Percentiles rank a stretch among this genome's conserved stretches.
Evolutionary conservation across 2,888 invertebrate species (phyloP).

Genomic region (Sceliomorpha sp.): DNA sequence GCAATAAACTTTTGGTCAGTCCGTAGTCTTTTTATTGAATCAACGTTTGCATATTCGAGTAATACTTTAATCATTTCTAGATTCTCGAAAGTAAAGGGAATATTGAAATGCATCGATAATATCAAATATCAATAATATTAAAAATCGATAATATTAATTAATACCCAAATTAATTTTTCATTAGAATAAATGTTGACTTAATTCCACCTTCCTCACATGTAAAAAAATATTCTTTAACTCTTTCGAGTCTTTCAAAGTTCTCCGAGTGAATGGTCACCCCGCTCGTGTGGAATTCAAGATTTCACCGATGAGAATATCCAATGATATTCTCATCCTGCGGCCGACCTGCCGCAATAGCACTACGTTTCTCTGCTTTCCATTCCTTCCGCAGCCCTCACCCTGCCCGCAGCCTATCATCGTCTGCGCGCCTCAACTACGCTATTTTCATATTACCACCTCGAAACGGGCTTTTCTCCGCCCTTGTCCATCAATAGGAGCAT

Average conservation of each 20-base stretch:
- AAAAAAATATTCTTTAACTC: slow-evolving; percentile 30
- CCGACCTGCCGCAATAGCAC: slow-evolving; percentile 22
- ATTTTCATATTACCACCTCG: slow-evolving; percentile 74
- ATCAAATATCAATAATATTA: too few species aligned
- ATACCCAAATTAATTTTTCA: too few species aligned
- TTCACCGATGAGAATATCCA: slow-evolving; percentile 19
- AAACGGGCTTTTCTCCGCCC: slow-evolving; percentile 66
- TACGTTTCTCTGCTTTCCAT: slow-evolving; percentile 36
- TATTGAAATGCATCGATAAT: too few species aligned
- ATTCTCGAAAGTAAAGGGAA: too few species aligned
- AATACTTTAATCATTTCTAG: too few species aligned
- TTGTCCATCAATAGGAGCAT: slow-evolving; percentile 62
- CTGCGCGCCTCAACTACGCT: slow-evolving; percentile 66
- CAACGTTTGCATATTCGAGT: too few species aligned
- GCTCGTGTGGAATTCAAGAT: slow-evolving; percentile 28
- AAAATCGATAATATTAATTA: too few species aligned
- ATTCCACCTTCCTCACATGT: too few species aligned
- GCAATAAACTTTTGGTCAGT: too few species aligned
- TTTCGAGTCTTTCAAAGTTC: slow-evolving; percentile 31
- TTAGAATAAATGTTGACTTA: too few species aligned
- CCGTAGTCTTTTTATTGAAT: too few species aligned
- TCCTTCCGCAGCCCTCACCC: slow-evolving; percentile 30
- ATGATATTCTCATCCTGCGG: slow-evolving; percentile 37
- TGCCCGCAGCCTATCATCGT: slow-evolving; percentile 61
- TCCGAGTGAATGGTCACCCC: slow-evolving; percentile 32